A percentile compares a stretch with the other conserved stretches of the same genome.
Evolutionary conservation across 2,888 invertebrate genomes (phyloP).

Genomic region (Taphrorychus bicolor): DNA sequence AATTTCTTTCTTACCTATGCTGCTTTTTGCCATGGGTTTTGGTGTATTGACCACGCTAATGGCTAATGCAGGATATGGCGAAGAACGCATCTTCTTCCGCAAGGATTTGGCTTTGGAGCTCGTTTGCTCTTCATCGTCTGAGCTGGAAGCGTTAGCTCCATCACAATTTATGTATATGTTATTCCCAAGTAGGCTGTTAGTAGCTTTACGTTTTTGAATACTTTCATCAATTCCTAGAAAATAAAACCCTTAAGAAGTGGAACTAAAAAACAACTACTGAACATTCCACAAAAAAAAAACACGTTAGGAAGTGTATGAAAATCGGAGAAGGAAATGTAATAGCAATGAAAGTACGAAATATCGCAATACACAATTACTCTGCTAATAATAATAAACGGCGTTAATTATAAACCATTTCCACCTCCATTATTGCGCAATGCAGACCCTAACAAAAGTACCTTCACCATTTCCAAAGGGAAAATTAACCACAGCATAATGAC

Average conservation of each 20-base stretch:
- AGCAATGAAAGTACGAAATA: too few relatives aligned
- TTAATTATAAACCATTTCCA: too few relatives aligned
- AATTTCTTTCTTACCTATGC: neutral
- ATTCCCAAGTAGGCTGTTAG: neutral
- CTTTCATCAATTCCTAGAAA: neutral
- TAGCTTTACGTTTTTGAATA: neutral
- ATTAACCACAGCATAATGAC: neutral
- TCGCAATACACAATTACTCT: too few relatives aligned
- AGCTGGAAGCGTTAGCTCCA: constrained; percentile 23
- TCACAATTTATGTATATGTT: constrained; percentile 21
- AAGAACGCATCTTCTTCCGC: neutral
- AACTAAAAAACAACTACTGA: too few relatives aligned
- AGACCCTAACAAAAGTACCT: constrained; percentile 10
- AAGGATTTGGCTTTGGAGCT: neutral
- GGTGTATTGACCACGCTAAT: constrained; percentile 14
- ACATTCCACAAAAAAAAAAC: too few relatives aligned
- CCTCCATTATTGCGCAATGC: too few relatives aligned
- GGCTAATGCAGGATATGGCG: constrained; percentile 15
- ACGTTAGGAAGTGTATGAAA: too few relatives aligned
- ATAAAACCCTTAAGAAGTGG: neutral
- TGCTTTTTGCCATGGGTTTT: neutral
- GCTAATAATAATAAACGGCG: too few relatives aligned
- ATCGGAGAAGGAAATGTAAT: too few relatives aligned
- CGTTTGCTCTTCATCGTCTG: constrained; percentile 17
- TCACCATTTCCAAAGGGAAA: constrained; percentile 17